Evolutionary conservation across 2,797 vertebrate genomes (phyloP), one percentile per base, ranked within the genome.

Genomic region (Prionace glauca): DNA sequence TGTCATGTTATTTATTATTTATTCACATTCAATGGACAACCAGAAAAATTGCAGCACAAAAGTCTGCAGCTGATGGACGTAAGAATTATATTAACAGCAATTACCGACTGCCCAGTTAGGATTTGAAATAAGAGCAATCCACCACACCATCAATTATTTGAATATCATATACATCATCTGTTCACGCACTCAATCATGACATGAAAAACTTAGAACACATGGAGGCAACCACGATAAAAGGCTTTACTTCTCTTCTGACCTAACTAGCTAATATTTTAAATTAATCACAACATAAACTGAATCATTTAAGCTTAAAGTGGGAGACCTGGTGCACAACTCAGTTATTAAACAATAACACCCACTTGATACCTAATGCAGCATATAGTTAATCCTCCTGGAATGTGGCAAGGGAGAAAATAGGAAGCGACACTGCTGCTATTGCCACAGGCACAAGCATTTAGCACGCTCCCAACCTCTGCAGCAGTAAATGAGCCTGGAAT

Each of bases 301-400:
- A 90, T 62, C 26, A 90, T 90, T 90, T 90, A 56, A 62, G 29
- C 12, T 62, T 24, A 88, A 60, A 62, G 56, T 32, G 20, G 56
- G 56, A 90, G 87, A 60, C 50, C 87, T 29, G 26, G 56, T 90
- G 26, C 56, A 90, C 87, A 32, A 62, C 87, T 90, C 87, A 60
- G 50, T 12, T 12, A 90, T 90, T 90, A 90, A 90, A 90, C 50
- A 90, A 90, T 90, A 32, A 60, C 29, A 14, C 50, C 56, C 50
- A 60, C 50, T 56, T 88, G 45, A 60, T 60, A 45, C 26, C 50
- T 4, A 90, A 56, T 29, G 60, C 4, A 32, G 14, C 24, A 90
- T 32, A 90, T 90, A 60, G 56, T 62, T 60, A 62, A 62, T 90
- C 87, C 87, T 32, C 87, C 87, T 62, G 87, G 56, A 90, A 90